Percentiles rank a stretch among this genome's conserved stretches.
Evolutionary conservation across 2,888 invertebrate species (phyloP).

Genomic region (Papilio protenor): DNA sequence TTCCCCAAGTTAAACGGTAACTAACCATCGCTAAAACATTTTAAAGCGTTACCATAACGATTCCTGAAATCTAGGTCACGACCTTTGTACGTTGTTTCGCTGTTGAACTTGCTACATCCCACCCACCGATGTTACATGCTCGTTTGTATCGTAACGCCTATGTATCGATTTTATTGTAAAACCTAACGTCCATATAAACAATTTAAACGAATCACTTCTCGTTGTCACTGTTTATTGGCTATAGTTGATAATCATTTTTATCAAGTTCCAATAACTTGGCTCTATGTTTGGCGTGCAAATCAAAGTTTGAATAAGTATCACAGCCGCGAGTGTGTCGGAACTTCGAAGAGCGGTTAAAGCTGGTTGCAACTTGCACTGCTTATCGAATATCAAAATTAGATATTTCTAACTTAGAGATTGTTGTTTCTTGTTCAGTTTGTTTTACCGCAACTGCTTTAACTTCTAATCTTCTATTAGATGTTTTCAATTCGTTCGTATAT

Average conservation of each 20-base stretch:
- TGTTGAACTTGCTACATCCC: conserved; percentile 3
- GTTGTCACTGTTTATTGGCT: not conserved
- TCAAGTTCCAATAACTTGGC: not conserved
- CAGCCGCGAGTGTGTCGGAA: not conserved
- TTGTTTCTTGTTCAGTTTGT: not conserved
- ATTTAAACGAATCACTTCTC: conserved; percentile 7
- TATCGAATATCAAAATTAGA: conserved; percentile 1
- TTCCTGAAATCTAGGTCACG: conserved; percentile 13
- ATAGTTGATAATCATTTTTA: not conserved
- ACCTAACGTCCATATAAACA: not conserved
- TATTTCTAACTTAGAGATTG: not conserved
- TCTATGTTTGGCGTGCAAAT: not conserved
- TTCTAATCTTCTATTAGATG: not conserved
- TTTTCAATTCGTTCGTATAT: not conserved
- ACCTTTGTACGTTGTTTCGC: conserved; percentile 5
- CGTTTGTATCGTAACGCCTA: conserved; percentile 7
- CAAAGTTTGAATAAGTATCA: conserved; percentile 2
- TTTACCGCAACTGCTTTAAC: not conserved
- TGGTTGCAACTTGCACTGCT: conserved; percentile 19
- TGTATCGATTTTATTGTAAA: conserved; percentile 10
- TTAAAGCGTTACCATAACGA: conserved; percentile 19
- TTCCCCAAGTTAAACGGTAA: not conserved
- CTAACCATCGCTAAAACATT: conserved; percentile 6
- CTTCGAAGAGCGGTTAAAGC: not conserved
- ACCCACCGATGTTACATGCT: conserved; percentile 1